Base-by-base conservation (phyloP, 2,113 vertebrate species). In the Empidonax alnorum region DNA sequence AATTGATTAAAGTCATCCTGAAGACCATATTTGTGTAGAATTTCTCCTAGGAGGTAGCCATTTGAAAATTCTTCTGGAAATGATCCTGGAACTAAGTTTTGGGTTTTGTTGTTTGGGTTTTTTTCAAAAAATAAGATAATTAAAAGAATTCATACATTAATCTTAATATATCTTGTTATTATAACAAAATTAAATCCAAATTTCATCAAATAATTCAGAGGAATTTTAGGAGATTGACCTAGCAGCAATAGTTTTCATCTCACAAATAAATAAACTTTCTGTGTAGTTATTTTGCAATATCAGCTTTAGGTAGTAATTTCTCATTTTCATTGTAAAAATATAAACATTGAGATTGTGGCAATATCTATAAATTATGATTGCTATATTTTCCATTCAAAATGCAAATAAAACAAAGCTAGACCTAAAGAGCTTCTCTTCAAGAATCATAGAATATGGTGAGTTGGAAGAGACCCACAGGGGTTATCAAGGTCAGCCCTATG, bases 41-140 rank as follows among this genome's bases (percentile, higher is more conserved):
- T 96, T 96, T 99, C 99, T 90, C 99, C 99, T 80, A 99, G 97
- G 2, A 99, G 98, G 83, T 99, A 99, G 35, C 99, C 99, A 66
- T 72, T 99, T 53, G 98, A 98, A 98, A 99, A 99, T 42, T 98
- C 98, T 92, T 97, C 98, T 49, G 98, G 94, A 93, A 99, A 96
- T 22, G 98, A 98, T 66, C 97, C 98, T 80, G 98, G 98, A 78
- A 98, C 99, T 99, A 97, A 80, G 62, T 94, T 89, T 62, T 6
- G 3, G 1, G 2, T 4, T 66, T 65, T 52, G 2, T 5, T 47
- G 55, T 52, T 55, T 20, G 30, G 25, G 7, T 5, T 41, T 66
- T 66, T 49, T 15, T 30, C 27, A 28, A 73, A 73, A 6, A 72
- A 28, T 3, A n/a, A 84, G 5, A 49, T 6, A n/a, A 58, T 39